phyloP scores from a whole-genome alignment of 2,113 vertebrate genomes.

The Aplodontia rufa region DNA sequence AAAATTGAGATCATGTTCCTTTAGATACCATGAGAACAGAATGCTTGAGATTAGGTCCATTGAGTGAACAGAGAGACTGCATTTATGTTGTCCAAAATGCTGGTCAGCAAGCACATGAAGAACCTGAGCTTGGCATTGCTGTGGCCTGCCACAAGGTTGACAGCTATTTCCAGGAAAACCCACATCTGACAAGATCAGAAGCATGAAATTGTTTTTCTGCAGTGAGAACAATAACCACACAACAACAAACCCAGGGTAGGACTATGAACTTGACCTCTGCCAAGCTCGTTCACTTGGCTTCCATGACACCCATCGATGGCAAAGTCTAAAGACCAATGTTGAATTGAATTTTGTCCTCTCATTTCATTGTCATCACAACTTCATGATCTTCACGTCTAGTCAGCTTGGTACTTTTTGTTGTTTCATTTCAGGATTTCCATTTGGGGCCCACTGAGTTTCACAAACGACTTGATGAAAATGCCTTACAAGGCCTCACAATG shows the following conservation, averaged over 20 bases:
- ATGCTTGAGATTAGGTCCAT: not conserved
- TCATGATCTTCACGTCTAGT: not conserved
- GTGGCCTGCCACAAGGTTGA: not conserved
- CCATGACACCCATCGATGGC: not conserved
- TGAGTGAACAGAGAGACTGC: not conserved
- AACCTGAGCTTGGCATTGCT: not conserved
- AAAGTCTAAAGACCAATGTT: not conserved
- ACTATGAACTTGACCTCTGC: not conserved
- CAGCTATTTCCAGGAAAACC: not conserved
- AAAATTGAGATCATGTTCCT: not conserved
- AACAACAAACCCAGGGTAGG: not conserved
- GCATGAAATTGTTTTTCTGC: not conserved
- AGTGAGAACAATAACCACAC: not conserved
- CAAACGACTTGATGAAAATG: not conserved
- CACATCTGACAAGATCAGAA: not conserved
- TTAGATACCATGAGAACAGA: not conserved
- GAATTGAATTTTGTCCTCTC: not conserved
- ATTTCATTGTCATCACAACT: not conserved
- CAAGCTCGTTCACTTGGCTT: not conserved
- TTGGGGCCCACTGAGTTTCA: not conserved
- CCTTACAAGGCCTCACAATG: conserved; percentile 62
- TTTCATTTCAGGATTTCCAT: conserved; percentile 35
- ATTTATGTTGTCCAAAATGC: not conserved
- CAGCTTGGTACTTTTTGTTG: not conserved
- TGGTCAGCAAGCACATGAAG: not conserved